Conservation (phyloP, 1,140 invertebrate genomes). For the Drosophila prosaltans region DNA sequence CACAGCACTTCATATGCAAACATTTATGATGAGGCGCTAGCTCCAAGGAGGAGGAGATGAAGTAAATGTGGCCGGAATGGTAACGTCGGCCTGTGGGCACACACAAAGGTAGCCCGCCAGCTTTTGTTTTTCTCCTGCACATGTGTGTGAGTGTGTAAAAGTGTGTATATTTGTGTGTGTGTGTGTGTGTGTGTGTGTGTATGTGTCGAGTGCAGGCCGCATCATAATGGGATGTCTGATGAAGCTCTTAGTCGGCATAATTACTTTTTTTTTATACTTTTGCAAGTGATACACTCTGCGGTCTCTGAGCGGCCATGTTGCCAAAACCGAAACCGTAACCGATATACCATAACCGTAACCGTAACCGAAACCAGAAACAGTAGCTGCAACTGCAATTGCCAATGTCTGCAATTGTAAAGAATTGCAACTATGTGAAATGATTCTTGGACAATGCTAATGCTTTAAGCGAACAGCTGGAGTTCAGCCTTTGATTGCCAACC, state of each 20-base stretch:
- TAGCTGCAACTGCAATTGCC: neutral
- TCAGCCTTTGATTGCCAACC: slow-evolving; percentile 60
- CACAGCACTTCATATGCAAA: slow-evolving; percentile 74
- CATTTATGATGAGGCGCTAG: slow-evolving; percentile 66
- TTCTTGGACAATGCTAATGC: slow-evolving; percentile 20
- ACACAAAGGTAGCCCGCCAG: slow-evolving; percentile 69
- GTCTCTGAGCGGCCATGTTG: slow-evolving; percentile 14
- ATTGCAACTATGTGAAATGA: neutral
- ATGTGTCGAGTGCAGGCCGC: slow-evolving; percentile 73
- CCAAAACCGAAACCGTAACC: neutral
- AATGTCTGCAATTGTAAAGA: neutral
- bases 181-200: slow-evolving; percentile 36
- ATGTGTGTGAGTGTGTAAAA: slow-evolving; percentile 38
- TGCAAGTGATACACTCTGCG: slow-evolving; percentile 46
- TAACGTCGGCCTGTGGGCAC: slow-evolving; percentile 23
- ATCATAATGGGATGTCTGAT: slow-evolving; percentile 82
- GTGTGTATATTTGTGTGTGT: slow-evolving; percentile 49
- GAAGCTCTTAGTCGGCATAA: slow-evolving; percentile 81
- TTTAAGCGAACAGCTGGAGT: slow-evolving; percentile 10
- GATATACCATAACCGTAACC: neutral
- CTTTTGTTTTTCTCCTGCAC: slow-evolving; percentile 57
- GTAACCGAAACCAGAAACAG: neutral
- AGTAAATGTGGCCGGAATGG: slow-evolving; percentile 6
- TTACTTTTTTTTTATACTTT: slow-evolving; percentile 62
- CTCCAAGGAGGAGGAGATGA: neutral